phyloP scores from a whole-genome alignment of 2,113 vertebrate species.

The Chionomys nivalis region DNA sequence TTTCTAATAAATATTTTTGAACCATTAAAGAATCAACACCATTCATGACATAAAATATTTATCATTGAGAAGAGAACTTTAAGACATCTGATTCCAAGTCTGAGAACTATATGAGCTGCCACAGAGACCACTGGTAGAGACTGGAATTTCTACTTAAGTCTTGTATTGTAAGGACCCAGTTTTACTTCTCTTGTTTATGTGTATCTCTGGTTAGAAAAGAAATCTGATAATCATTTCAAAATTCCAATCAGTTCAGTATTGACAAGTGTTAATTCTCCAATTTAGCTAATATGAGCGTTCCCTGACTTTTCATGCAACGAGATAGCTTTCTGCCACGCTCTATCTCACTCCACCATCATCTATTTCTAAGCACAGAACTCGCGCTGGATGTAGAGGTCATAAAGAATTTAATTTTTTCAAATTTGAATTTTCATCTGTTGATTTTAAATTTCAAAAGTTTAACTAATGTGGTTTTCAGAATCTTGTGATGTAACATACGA shows the following conservation, averaged over 20 bases:
- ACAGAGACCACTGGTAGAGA: background rate
- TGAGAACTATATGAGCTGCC: background rate
- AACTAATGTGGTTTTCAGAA: background rate
- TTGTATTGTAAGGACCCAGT: background rate
- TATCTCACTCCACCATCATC: background rate
- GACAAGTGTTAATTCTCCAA: background rate
- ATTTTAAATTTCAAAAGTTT: background rate
- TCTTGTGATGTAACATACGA: slow-evolving; percentile 21
- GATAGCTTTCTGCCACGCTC: background rate
- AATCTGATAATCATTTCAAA: background rate
- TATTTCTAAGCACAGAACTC: slow-evolving; percentile 39
- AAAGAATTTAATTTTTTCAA: background rate
- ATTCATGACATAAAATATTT: background rate
- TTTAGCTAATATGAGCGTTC: slow-evolving; percentile 1
- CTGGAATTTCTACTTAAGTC: background rate
- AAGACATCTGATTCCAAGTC: background rate
- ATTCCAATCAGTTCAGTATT: background rate
- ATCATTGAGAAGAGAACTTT: slow-evolving; percentile 25
- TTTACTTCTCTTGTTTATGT: slow-evolving; percentile 34
- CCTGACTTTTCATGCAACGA: background rate
- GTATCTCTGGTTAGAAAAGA: background rate
- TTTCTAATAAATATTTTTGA: slow-evolving; percentile 18
- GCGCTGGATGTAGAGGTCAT: background rate
- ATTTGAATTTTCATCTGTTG: background rate
- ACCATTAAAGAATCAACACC: background rate